Conservation (phyloP, 2,113 vertebrate species). For the sheep (Ovis aries) region DNA sequence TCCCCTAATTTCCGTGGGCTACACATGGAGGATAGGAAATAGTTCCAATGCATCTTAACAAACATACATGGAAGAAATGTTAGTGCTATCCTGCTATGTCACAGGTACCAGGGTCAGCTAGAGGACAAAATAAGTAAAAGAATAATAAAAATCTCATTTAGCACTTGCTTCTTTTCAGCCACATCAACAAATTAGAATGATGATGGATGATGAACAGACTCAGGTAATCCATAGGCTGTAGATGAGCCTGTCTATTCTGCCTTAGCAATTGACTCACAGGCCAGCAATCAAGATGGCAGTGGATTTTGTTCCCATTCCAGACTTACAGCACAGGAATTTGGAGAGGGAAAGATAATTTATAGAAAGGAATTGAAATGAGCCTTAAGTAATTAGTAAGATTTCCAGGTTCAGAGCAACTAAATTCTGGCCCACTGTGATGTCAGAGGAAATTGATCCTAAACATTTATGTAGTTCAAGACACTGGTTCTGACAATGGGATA, state of each 20-base stretch:
- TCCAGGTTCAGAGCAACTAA: neutral
- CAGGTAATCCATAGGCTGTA: neutral
- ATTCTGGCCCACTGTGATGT: neutral
- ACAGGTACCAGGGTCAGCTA: neutral
- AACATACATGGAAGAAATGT: neutral
- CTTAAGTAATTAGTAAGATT: neutral
- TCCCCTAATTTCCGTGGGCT: neutral
- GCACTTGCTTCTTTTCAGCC: neutral
- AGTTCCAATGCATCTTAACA: neutral
- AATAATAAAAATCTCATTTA: neutral
- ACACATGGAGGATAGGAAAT: neutral
- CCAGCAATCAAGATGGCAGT: neutral
- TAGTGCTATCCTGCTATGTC: neutral
- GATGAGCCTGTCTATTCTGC: neutral
- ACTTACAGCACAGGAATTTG: neutral
- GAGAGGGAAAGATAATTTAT: too few species aligned
- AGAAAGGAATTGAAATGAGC: neutral
- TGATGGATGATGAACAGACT: too few species aligned
- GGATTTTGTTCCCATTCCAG: neutral
- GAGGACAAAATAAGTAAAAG: neutral
- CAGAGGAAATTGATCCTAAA: neutral
- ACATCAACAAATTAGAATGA: neutral
- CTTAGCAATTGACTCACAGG: neutral
- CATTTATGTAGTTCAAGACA: neutral
- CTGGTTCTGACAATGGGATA: neutral